These are phyloP conservation scores for Ameiurus melas DNA, from an alignment of 2,113 vertebrate genomes.

Conservation along the genomic window DNA sequence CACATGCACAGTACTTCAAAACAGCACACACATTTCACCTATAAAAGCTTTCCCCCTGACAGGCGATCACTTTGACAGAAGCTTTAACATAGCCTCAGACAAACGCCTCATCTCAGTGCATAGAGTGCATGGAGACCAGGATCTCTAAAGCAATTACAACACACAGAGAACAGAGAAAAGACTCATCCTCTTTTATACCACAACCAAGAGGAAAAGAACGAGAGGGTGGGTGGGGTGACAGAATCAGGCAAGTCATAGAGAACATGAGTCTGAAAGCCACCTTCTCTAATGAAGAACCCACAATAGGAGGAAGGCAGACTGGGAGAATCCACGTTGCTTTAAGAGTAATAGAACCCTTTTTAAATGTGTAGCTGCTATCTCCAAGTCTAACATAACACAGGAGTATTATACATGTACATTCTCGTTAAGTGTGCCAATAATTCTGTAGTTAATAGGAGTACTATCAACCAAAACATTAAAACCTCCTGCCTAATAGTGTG, in stretches of 20 bases:
- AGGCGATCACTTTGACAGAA: background rate
- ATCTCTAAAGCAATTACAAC: constrained; percentile 13
- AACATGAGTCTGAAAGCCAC: constrained; percentile 32
- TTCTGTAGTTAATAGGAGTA: too few relatives aligned
- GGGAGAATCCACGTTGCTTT: background rate
- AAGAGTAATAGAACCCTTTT: too few relatives aligned
- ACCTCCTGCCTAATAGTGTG: too few relatives aligned
- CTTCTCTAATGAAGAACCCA: background rate
- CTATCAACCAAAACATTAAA: too few relatives aligned
- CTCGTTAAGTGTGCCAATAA: too few relatives aligned
- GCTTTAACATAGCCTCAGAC: background rate
- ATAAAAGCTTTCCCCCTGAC: background rate
- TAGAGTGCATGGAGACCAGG: background rate
- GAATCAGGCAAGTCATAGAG: constrained; percentile 41
- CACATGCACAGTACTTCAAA: background rate
- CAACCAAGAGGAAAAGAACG: background rate
- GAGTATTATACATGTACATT: too few relatives aligned
- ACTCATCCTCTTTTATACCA: constrained; percentile 2
- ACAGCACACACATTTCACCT: background rate
- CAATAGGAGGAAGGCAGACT: background rate
- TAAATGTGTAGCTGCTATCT: too few relatives aligned
- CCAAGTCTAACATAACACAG: too few relatives aligned
- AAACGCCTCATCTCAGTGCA: background rate
- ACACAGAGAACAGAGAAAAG: constrained; percentile 4
- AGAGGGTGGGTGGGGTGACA: constrained; percentile 2